phyloP scores from a whole-genome alignment of 2,113 vertebrate genomes.

The Scalopus aquaticus region DNA sequence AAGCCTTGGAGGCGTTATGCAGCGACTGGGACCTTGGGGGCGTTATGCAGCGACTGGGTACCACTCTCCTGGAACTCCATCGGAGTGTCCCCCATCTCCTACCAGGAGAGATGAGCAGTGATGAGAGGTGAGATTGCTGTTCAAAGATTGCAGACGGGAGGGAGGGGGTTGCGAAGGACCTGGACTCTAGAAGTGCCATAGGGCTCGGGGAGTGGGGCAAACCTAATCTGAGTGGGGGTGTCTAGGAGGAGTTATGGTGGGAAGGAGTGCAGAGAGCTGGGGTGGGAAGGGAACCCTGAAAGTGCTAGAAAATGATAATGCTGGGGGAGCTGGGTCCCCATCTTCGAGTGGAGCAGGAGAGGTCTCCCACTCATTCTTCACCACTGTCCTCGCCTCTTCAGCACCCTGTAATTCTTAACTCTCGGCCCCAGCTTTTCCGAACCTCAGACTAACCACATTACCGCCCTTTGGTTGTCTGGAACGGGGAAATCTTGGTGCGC shows the following conservation, averaged over 20 bases:
- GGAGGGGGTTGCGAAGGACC: background rate
- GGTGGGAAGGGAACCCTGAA: background rate
- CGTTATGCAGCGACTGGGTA: background rate
- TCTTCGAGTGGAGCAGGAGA: too few relatives aligned
- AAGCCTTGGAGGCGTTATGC: background rate
- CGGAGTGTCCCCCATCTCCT: background rate
- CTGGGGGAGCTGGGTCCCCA: background rate
- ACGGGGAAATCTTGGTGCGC: background rate
- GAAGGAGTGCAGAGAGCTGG: too few relatives aligned
- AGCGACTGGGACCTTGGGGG: background rate
- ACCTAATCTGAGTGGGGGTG: too few relatives aligned
- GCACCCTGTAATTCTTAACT: background rate
- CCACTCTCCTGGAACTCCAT: background rate
- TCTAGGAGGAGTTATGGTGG: fast-evolving
- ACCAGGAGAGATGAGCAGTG: background rate
- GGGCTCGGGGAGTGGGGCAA: background rate
- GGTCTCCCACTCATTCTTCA: background rate
- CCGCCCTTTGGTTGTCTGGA: background rate
- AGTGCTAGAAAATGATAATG: too few relatives aligned
- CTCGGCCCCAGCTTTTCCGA: background rate
- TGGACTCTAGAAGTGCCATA: background rate
- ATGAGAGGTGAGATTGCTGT: background rate
- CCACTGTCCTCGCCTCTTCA: background rate
- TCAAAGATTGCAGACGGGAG: background rate
- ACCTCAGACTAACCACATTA: background rate